Percentiles rank a stretch among this genome's conserved stretches.
Evolutionary conservation across 2,797 vertebrate genomes (phyloP).

Genomic region (Syngnathus rostellatus): DNA sequence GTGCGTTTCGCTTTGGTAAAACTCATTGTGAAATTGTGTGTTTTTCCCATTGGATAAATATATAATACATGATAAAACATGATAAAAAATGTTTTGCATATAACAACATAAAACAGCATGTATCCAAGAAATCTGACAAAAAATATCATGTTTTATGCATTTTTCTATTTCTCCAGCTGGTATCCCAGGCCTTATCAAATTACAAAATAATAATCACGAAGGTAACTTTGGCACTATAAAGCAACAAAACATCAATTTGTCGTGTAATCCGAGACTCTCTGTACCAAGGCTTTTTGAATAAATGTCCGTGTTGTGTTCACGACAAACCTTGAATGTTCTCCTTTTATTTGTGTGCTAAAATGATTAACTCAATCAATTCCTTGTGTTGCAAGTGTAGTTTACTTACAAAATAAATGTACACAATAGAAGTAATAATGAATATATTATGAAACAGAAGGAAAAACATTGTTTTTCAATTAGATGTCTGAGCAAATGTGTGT

Average conservation of each 20-base stretch:
- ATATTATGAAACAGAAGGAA: not conserved
- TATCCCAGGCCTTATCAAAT: constrained; percentile 50
- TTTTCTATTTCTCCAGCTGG: constrained; percentile 40
- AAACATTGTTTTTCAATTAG: not conserved
- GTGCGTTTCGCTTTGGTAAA: not conserved
- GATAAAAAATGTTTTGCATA: too few species aligned
- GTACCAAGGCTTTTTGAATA: constrained; percentile 56
- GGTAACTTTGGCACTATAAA: constrained; percentile 44
- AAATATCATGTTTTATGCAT: constrained; percentile 49
- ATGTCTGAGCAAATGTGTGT: not conserved
- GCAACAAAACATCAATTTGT: constrained; percentile 62
- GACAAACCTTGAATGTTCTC: constrained; percentile 27
- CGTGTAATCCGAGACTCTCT: constrained; percentile 56
- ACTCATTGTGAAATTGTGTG: not conserved
- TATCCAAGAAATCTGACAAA: constrained; percentile 38
- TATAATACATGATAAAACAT: not conserved
- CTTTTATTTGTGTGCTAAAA: constrained; percentile 7
- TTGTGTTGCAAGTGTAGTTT: not conserved
- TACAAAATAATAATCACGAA: constrained; percentile 34
- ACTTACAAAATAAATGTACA: not conserved
- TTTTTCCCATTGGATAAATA: not conserved
- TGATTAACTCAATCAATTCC: not conserved
- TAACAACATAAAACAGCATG: not conserved
- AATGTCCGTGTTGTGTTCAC: constrained; percentile 52
- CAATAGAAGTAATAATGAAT: not conserved